These are phyloP conservation scores for Dermatophagoides farinae DNA, from an alignment of 1,140 invertebrate species.

Conservation along the genomic window DNA sequence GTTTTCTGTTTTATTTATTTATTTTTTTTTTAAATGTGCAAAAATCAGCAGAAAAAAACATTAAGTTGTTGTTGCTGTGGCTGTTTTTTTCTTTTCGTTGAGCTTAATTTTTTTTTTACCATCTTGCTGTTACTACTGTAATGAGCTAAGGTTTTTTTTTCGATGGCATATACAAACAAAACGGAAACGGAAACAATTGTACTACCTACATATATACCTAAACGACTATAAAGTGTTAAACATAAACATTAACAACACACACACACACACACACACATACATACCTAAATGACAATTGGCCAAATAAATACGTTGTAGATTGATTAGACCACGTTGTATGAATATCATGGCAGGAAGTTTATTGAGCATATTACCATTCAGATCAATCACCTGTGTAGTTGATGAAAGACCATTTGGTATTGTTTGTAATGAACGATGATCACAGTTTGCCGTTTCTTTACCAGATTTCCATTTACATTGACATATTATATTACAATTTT, in stretches of 20 bases:
- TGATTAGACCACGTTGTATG: constrained; percentile 50
- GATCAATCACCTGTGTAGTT: constrained; percentile 68
- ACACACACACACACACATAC: background rate
- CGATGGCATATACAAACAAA: no score
- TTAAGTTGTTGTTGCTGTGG: no score
- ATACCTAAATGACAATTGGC: constrained; percentile 46
- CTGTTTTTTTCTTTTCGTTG: no score
- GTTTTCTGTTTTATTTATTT: no score
- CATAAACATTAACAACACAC: background rate
- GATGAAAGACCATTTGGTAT: constrained; percentile 59
- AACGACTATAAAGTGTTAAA: no score
- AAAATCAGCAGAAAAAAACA: no score
- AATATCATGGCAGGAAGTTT: constrained; percentile 58
- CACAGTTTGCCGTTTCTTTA: constrained; percentile 69
- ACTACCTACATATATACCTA: no score
- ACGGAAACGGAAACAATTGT: no score
- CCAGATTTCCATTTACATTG: constrained; percentile 76
- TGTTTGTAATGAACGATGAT: constrained; percentile 49
- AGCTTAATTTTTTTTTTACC: no score
- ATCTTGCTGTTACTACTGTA: no score
- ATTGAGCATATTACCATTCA: constrained; percentile 62
- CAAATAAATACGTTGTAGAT: constrained; percentile 64
- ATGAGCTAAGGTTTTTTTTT: no score
- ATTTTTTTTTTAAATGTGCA: no score
- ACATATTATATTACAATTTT: constrained; percentile 29